Base-by-base conservation (phyloP, 2,797 vertebrate species). In the Eremophila alpestris region DNA sequence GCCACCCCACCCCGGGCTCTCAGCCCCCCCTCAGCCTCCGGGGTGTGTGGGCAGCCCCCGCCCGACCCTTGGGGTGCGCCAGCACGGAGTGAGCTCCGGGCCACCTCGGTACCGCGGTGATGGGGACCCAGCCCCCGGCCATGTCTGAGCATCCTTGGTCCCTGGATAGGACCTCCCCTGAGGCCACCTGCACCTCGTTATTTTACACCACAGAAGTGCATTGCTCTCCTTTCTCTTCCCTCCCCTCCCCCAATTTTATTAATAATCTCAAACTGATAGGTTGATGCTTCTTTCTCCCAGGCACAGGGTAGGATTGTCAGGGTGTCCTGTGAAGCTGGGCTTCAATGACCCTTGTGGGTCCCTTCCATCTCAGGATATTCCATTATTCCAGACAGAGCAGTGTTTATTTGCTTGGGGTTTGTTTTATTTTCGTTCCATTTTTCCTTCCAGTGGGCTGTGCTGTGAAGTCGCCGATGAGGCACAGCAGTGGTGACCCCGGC, bases 41-140 rank as follows among this genome's bases (percentile, higher is more conserved):
- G 5, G 10, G 8, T 5, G 12, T 10, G 29, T 6, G 62, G 43
- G 34, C 18, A 22, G 38, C 11, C 16, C 11, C 24, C 17, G 3
- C 9, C 11, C 5, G 13, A 11, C 6, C 40, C 20, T 16, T 7
- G 12, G 30, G 16, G 16, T 24, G 23, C 16, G 27, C 13, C 54
- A 18, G 48, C 26, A 32, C 12, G 5, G 32, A 16, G 8, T 6
- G 22, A 23, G 8, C 7, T 2, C n/a, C 5, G 13, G 21, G 16
- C 8, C 22, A 10, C 29, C 20, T 13, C 20, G 3, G 12, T 20
- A 18, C 1, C 27, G 26, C 5, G 6, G 18, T 41, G 27, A 16
- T 41, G n/a, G 32, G 7, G 8, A 18, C 3, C 3, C 41, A 3
- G 4, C 5, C 4, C 5, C 13, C 13, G 2, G 9, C 19, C 0